Evolutionary conservation across 2,113 vertebrate genomes (phyloP), one percentile per base, ranked within the genome.

Genomic region (Sphyrna mokarran): DNA sequence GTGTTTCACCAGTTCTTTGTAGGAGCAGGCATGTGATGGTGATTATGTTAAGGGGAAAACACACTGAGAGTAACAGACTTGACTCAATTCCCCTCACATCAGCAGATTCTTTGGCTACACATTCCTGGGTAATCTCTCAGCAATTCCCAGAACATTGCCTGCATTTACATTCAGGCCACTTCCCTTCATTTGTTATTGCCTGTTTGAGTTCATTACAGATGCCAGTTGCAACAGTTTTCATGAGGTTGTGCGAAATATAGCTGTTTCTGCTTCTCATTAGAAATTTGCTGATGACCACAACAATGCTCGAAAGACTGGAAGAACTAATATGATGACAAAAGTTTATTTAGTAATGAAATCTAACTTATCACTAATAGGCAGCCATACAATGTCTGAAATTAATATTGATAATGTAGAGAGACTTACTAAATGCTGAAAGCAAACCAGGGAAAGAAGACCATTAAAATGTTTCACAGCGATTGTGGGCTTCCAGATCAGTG

Each of bases 111-210:
- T 89, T 89, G 86, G 22, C 86, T 29, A 89, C 86, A 58, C 20
- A 89, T 89, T 89, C 86, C 54, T 89, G 43, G 22, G 23, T 89
- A 89, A 58, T 89, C 86, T 58, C 86, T 58, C 86, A 89, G 86
- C 86, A 89, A 58, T 89, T 89, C 86, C 86, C 86, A 89, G 54
- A 89, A 89, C 86, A 89, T 89, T 33, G 86, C 86, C 58, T 3
- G 23, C 48, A 89, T 58, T 89, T 58, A 89, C 7, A 89, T 89
- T 58, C 86, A 89, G 86, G 43, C 80, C 80, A 83, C 80, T 83
- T 83, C 54, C 54, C 86, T 89, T 89, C 48, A 83, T 83, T 83
- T 83, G 37, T 43, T 83, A 58, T 58, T 89, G 86, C 86, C 48
- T 89, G 86, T 58, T 89, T 89, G 48, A 89, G 54, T 48, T 89